Percentiles rank a stretch among this genome's conserved stretches.
Conservation (phyloP, 23 tunicate species). For the Botrylloides violaceus region DNA sequence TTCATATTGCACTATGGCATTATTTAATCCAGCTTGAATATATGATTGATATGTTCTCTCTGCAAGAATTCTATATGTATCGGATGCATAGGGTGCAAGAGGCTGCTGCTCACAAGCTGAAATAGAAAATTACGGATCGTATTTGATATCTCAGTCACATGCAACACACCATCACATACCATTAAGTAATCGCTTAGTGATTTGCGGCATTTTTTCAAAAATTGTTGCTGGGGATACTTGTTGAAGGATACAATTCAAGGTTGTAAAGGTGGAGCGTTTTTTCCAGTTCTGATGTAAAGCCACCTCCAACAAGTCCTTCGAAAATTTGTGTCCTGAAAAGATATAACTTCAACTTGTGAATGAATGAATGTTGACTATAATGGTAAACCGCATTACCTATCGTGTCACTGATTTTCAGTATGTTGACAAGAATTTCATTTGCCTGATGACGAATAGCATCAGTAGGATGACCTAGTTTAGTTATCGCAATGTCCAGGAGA, state of each 20-base stretch:
- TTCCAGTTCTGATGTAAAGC: constrained; percentile 22
- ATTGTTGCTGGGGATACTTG: constrained; percentile 16
- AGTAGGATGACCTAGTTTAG: constrained; percentile 32
- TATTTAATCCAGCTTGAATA: neutral
- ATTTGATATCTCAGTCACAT: neutral
- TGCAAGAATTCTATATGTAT: constrained; percentile 31
- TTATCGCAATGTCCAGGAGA: neutral
- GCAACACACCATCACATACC: constrained; percentile 15
- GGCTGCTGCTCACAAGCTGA: constrained; percentile 40
- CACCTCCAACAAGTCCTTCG: neutral
- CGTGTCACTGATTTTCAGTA: constrained; percentile 6
- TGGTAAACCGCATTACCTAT: constrained; percentile 1
- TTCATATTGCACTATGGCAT: neutral
- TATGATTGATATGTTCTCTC: neutral
- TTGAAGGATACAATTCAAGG: constrained; percentile 19
- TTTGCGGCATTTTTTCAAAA: neutral
- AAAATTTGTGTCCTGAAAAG: neutral
- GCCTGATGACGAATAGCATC: constrained; percentile 53
- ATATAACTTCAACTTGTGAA: neutral
- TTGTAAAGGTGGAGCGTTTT: constrained; percentile 33
- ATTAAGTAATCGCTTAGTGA: constrained; percentile 5
- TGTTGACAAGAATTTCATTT: constrained; percentile 26
- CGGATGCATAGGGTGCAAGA: constrained; percentile 49
- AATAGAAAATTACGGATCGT: neutral
- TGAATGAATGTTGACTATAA: neutral